phyloP scores from a whole-genome alignment of 2,797 vertebrate genomes.

The Myripristis murdjan region DNA sequence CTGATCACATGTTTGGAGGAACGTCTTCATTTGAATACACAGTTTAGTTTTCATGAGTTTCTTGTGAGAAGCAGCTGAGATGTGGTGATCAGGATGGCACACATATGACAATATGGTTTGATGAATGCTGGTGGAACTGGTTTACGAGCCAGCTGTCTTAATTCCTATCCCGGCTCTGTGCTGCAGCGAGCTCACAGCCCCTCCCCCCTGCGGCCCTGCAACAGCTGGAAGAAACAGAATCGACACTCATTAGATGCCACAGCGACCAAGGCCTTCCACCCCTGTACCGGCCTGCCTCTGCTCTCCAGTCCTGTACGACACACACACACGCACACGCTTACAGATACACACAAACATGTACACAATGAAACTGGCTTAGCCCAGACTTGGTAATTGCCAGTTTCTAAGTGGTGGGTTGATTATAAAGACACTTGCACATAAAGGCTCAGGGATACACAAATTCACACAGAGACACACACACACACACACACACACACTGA shows the following conservation, averaged over 20 bases:
- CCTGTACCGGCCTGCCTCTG: slow-evolving; percentile 96
- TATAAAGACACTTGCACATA: slow-evolving; percentile 36
- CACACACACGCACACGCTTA: slow-evolving; percentile 26
- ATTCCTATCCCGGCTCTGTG: slow-evolving; percentile 31
- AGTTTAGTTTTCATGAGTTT: not conserved
- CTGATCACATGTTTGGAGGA: not conserved
- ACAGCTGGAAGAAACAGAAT: slow-evolving; percentile 91
- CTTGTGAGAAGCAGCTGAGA: not conserved
- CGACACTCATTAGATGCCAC: slow-evolving; percentile 94
- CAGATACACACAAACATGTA: too few relatives aligned
- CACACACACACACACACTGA: slow-evolving; percentile 47
- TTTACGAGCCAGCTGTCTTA: slow-evolving; percentile 19
- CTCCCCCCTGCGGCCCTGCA: slow-evolving; percentile 89
- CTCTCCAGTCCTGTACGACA: slow-evolving; percentile 97
- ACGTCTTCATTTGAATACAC: not conserved
- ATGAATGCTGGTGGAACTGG: slow-evolving; percentile 10
- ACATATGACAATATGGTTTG: not conserved
- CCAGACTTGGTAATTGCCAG: not conserved
- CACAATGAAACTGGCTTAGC: not conserved
- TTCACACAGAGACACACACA: too few relatives aligned
- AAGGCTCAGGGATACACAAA: slow-evolving; percentile 24
- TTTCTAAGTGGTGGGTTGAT: slow-evolving; percentile 22
- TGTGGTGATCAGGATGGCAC: not conserved
- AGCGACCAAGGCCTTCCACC: slow-evolving; percentile 96
- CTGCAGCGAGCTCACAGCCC: slow-evolving; percentile 85